Percentiles rank a stretch among this genome's conserved stretches.
These are phyloP conservation scores for Garra rufa DNA, from an alignment of 2,113 vertebrate species.

Conservation along the genomic window DNA sequence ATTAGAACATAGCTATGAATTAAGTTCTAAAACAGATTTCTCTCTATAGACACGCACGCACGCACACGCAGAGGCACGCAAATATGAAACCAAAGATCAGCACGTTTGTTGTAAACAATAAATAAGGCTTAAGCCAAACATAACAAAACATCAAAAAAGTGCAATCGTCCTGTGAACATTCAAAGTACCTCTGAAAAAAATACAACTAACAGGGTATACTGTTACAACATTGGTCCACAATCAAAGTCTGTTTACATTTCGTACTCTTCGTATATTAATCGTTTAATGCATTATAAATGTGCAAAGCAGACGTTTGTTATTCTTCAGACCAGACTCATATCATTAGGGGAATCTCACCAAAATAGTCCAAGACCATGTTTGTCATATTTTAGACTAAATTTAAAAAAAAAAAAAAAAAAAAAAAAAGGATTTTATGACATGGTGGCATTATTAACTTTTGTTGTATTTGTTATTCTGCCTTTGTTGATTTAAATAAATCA, in stretches of 20 bases:
- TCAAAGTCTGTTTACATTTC: neutral
- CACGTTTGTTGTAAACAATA: slow-evolving; percentile 61
- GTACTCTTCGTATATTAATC: neutral
- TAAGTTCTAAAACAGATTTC: slow-evolving; percentile 21
- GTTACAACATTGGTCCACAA: neutral
- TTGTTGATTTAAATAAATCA: neutral
- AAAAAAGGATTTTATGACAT: neutral
- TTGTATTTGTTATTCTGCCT: neutral
- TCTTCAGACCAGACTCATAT: neutral
- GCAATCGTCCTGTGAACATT: slow-evolving; percentile 61
- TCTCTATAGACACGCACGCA: slow-evolving; percentile 32
- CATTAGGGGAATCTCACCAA: neutral
- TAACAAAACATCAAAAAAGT: slow-evolving; percentile 52
- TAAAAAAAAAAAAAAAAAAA: neutral
- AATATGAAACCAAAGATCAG: slow-evolving; percentile 21
- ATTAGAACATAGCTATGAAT: slow-evolving; percentile 19
- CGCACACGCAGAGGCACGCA: neutral
- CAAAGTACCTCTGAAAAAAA: slow-evolving; percentile 13
- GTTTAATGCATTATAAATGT: neutral
- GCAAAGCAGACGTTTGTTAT: neutral
- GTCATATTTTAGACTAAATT: neutral
- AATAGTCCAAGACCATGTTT: neutral
- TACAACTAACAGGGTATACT: slow-evolving; percentile 53
- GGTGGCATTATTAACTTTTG: neutral
- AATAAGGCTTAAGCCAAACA: slow-evolving; percentile 63